Evolutionary conservation across 2,888 invertebrate species (phyloP), one percentile per base, ranked within the genome.

Genomic region (Spilarctia lutea): DNA sequence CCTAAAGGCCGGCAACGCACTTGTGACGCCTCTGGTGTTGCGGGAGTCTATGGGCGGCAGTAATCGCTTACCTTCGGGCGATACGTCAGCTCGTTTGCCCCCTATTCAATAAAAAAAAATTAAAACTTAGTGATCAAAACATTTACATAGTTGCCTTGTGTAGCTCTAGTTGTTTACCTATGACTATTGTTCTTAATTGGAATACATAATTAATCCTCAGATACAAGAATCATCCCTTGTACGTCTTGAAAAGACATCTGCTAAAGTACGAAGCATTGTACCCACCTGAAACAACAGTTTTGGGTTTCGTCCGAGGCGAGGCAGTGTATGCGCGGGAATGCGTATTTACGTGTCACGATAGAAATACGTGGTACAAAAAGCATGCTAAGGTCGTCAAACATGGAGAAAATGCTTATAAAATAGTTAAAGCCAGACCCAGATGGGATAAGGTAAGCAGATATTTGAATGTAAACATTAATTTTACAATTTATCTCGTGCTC

Each of bases 181-280:
- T 52, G 52, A 52, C 8, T n/a, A 10, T 3, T 60, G 27, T 60
- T 60, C 2, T 56, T 56, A 11, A n/a, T 8, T 8, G 11, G n/a
- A 27, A 60, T 60, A 11, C 10, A 48, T 60, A 42, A 66, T 71
- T 16, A 27, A 35, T 71, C 45, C 27, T 18, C 88, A 98, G 98
- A 86, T 98, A 97, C 90, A 99, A 99, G 94, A 98, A 98, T 90
- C 99, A 99, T 96, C 99, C 99, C 0, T 91, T 99, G 75, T 99
- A 99, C 91, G 99, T 97, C 0, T 94, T 99, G 24, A 97, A 97
- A 84, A 97, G 99, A 0, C 99, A 99, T 94, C 94, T 99, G 75
- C 94, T 99, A 7, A 99, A 99, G 95, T 99, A 98, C 91, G 98
- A 99, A 96, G 99, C 98, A 0, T 96, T 99, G n/a, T 99, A 99